These are phyloP conservation scores for Oryzaephilus surinamensis DNA, from an alignment of 1,140 invertebrate species.

Conservation along the genomic window DNA sequence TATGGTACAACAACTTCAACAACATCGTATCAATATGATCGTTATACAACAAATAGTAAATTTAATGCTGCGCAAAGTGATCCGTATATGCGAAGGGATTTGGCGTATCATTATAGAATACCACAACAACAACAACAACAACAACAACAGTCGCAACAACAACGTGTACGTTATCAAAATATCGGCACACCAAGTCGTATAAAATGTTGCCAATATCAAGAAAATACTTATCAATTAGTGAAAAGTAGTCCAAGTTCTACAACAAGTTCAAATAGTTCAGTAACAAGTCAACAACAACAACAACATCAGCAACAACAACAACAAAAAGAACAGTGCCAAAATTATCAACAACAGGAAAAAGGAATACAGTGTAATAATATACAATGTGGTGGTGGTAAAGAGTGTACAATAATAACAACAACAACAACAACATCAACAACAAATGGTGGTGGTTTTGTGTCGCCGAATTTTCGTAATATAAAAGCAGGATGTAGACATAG, in stretches of 20 bases:
- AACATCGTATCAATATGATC: slow-evolving; percentile 14
- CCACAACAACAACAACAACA: slow-evolving; percentile 31
- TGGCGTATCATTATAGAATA: slow-evolving; percentile 49
- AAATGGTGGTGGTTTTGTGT: slow-evolving; percentile 38
- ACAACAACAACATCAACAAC: too few relatives aligned
- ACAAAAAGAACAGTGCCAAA: slow-evolving; percentile 36
- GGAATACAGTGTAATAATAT: slow-evolving; percentile 28
- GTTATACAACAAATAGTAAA: slow-evolving; percentile 26
- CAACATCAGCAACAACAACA: slow-evolving; percentile 34
- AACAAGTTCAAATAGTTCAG: slow-evolving; percentile 36
- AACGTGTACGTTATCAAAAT: slow-evolving; percentile 26
- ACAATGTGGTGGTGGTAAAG: slow-evolving; percentile 34
- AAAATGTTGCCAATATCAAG: slow-evolving; percentile 32
- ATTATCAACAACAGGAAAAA: slow-evolving; percentile 30
- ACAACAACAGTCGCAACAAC: slow-evolving; percentile 19
- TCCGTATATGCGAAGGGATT: slow-evolving; percentile 48
- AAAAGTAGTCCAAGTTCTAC: slow-evolving; percentile 42
- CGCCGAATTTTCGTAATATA: slow-evolving; percentile 31
- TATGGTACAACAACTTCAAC: slow-evolving; percentile 9
- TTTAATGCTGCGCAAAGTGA: slow-evolving; percentile 41
- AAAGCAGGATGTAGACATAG: slow-evolving; percentile 35
- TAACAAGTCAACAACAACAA: slow-evolving; percentile 31
- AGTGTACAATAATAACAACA: too few relatives aligned
- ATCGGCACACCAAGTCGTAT: slow-evolving; percentile 27
- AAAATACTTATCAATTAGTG: slow-evolving; percentile 23